phyloP scores from a whole-genome alignment of 2,113 vertebrate species.

The Columba janthina region DNA sequence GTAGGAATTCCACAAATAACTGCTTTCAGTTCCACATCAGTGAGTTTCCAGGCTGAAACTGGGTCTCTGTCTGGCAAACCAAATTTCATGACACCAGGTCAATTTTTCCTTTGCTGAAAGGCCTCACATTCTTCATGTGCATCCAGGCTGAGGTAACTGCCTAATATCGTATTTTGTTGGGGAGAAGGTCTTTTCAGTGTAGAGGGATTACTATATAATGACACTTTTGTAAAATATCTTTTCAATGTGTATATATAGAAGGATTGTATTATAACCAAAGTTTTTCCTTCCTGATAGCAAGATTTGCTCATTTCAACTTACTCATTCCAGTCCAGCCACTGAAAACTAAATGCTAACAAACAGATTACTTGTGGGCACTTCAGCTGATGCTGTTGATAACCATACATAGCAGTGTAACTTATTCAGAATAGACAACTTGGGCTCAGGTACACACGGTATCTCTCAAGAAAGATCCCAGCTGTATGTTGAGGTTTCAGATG shows the following conservation, averaged over 20 bases:
- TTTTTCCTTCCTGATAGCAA: not conserved
- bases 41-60: not conserved
- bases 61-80: not conserved
- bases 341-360: not conserved
- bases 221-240: not conserved
- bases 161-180: not conserved
- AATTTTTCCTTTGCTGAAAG: not conserved
- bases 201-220: not conserved
- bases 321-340: not conserved
- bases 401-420: not conserved
- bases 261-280: not conserved
- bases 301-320: not conserved
- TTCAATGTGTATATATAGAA: not conserved
- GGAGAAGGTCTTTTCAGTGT: not conserved
- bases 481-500: not conserved
- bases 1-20: not conserved
- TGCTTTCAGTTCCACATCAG: not conserved
- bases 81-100: not conserved
- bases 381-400: not conserved
- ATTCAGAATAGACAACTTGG: fast-evolving
- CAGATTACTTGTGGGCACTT: not conserved
- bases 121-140: not conserved
- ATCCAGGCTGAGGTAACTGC: not conserved
- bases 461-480: not conserved
- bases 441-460: not conserved